Base-by-base conservation (phyloP, 2,888 invertebrate species). In the Drosophila paramelanica region DNA sequence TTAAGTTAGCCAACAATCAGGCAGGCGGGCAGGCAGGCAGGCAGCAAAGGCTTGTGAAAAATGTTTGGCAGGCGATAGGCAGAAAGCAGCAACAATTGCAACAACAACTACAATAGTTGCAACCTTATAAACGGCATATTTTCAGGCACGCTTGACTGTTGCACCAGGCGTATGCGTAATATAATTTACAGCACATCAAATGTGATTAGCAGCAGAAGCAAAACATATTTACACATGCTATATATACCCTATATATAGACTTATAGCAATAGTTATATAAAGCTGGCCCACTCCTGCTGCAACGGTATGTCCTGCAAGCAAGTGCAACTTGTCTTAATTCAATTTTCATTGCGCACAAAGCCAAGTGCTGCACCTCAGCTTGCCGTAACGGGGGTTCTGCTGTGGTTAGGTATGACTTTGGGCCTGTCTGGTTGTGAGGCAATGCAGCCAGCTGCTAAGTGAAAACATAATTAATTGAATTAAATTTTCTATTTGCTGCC, bases 381-480 rank as follows among this genome's bases (percentile, higher is more conserved):
- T 13, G 13, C 10, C 11, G 38, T 31, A 3, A 20, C 1, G 31
- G 20, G 17, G 8, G 5, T 31, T 31, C 4, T 13, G 5, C 8
- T 25, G 23, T 8, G 23, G 10, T 7, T 13, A 13, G 11, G 27
- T 23, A 39, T 8, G 36, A 13, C 27, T 49, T 42, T 41, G 39
- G n/a, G 27, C 7, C 27, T 41, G 50, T 13, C 27, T 41, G n/a
- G 14, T 27, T 56, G 56, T 14, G 25, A 41, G 49, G 14, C 58
- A 47, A 27, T 61, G 57, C 64, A 36, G 36, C 13, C 60, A 59
- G 59, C 51, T 64, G 68, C 77, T 83, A 86, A 88, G 87, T 87
- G 89, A 83, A 83, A 87, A 73, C 73, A 67, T 89, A 86, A 86
- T 85, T 85, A 89, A 89, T 86, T 89, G 57, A 82, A 89, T 86